Base-by-base conservation (phyloP, 53 echinoderm and acorn worm genomes). In the Arbacia lixula region DNA sequence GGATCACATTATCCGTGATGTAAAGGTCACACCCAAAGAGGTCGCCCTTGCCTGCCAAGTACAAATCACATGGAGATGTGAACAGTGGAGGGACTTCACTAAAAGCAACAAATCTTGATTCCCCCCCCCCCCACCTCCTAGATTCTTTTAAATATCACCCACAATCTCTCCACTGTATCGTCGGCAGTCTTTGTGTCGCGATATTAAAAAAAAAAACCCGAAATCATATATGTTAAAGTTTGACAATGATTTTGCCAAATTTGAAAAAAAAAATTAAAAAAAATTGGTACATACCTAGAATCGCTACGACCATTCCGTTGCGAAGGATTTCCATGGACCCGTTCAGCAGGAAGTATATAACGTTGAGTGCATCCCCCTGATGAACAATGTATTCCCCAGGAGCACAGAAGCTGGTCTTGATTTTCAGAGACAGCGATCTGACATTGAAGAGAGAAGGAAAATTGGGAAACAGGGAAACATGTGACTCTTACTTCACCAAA, bases 351-450 rank as follows among this genome's bases (percentile, higher is more conserved):
- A 96, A 96, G 81, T 93, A 96, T 20, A 94, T 68, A 16, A 88
- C 88, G 67, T 90, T 94, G 43, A 96, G 85, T 36, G 97, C 86
- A 80, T 96, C 97, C 36, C 97, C 94, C 86, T 91, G 89, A 72
- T 96, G 97, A 28, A 96, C 85, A 53, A 94, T 94, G 65, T 94
- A 96, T 64, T 96, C 97, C 21, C 97, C 97, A 21, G 97, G 97
- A n/a, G 97, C 97, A 84, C 94, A 96, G 83, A 96, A 96, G 54
- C 92, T 92, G 16, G 94, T 96, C 75, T 96, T 96, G 53, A 96
- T 90, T 60, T 89, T 74, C n/a, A 96, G 86, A 30, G 97, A 96
- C 60, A 96, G 72, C 26, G 97, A 93, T 61, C 96, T 93, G 79
- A 2, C 35, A n/a, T n/a, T n/a, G n/a, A n/a, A n/a, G n/a, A n/a